Percentiles rank a stretch among this genome's conserved stretches.
Evolutionary conservation across 2,888 invertebrate genomes (phyloP).

Genomic region (Flexamia atlantica): DNA sequence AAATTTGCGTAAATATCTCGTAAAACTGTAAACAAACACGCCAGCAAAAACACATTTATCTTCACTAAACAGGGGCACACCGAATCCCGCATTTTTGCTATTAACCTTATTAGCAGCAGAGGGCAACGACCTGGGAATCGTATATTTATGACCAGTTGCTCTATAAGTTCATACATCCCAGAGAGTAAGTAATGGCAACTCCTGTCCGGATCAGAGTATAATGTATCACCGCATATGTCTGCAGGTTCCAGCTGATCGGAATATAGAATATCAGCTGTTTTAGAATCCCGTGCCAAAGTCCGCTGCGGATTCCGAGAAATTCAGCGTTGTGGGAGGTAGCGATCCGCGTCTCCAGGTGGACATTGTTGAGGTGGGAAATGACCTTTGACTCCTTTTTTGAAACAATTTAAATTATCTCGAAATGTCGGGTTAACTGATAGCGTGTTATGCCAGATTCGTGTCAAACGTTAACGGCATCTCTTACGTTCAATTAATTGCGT

Average conservation of each 20-base stretch:
- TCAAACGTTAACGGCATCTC: too few species aligned
- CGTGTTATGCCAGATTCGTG: neutral
- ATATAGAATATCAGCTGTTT: conserved; percentile 39
- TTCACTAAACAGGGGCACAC: neutral
- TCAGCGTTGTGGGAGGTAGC: neutral
- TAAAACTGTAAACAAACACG: neutral
- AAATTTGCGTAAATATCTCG: conserved; percentile 22
- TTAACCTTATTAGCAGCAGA: neutral
- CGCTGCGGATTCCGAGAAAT: neutral
- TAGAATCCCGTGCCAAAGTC: neutral
- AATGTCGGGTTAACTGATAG: neutral
- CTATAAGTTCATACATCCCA: conserved; percentile 15
- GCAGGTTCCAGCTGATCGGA: neutral
- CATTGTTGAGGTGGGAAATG: conserved; percentile 8
- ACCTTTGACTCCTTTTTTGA: conserved; percentile 19
- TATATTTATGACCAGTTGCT: conserved; percentile 30
- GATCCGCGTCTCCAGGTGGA: neutral
- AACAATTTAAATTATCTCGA: neutral
- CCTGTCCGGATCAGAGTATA: neutral
- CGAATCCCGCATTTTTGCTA: conserved; percentile 1
- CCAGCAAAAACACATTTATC: conserved; percentile 8
- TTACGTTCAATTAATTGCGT: too few species aligned
- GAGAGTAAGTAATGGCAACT: conserved; percentile 10
- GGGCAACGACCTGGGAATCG: neutral
- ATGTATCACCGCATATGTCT: neutral